Base-by-base conservation (phyloP, 2,797 vertebrate species). In the Silurus lanzhouensis region DNA sequence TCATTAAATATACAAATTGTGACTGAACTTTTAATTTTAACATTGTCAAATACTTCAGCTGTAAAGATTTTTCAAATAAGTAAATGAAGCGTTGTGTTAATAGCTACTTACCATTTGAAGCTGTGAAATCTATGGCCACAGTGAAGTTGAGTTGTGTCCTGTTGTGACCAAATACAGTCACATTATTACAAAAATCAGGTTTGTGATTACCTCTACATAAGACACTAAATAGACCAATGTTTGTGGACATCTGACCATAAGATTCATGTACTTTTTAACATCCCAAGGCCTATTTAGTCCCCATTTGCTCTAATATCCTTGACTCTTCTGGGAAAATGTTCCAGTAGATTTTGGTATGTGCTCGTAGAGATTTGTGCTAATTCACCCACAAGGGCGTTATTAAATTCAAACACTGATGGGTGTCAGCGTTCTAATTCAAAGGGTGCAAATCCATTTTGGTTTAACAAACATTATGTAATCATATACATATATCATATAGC, bases 121-220 rank as follows among this genome's bases (percentile, higher is more conserved):
- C 98, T 12, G 98, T 99, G 94, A 98, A 99, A 94, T 99, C 98
- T 44, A 99, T 99, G 75, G 98, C 98, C n/a, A 99, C 98, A 0
- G 98, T 99, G 94, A 99, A 99, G 95, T 99, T 99, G 90, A 99
- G 94, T 88, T 99, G 98, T 0, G 98, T 99, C 93, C 98, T 99
- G 92, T 90, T 66, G 63, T 38, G n/a, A 25, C 1, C 48, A 87
- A 81, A 79, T 1, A 83, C 25, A 83, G 17, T 22, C 3, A 80
- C 15, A 25, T 79, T 25, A 61, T 75, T 64, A 81, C 10, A 46
- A 55, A 64, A n/a, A 67, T 67, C 63, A 67, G 46, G 9, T 48
- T 64, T 66, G 12, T 61, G 17, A 14, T 38, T 57, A 2, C 14
- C 0, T 19, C 22, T 14, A 12, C 55, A 5, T 57, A 58, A 19